A percentile compares a stretch with the other conserved stretches of the same genome.
Conservation (phyloP, 2,113 vertebrate species). For the Ptychochromis oligacanthus region DNA sequence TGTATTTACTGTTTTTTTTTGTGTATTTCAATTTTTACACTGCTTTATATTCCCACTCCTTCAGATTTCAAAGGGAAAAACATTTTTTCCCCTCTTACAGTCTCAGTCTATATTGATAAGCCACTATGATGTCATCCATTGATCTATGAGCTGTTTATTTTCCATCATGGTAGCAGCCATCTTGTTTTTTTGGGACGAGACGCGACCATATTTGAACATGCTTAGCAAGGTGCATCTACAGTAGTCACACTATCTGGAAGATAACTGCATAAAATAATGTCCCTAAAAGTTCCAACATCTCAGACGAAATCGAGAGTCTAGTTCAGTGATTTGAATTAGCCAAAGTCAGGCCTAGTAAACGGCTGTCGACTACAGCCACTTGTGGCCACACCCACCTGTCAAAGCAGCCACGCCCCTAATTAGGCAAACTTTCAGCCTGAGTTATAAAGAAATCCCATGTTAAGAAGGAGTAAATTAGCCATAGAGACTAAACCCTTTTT, state of each 20-base stretch:
- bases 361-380: not conserved
- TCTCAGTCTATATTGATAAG: not conserved
- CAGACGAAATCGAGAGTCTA: not conserved
- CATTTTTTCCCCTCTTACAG: not conserved
- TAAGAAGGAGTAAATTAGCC: not conserved
- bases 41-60: too few relatives aligned
- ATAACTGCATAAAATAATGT: not conserved
- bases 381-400: not conserved
- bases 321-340: not conserved
- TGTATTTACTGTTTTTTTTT: too few relatives aligned
- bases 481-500: not conserved
- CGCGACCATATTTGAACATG: too few relatives aligned
- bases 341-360: not conserved
- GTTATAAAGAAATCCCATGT: not conserved
- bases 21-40: too few relatives aligned
- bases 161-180: too few relatives aligned
- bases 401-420: not conserved
- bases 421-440: fast-evolving
- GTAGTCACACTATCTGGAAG: too few relatives aligned
- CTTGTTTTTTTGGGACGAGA: too few relatives aligned
- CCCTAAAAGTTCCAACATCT: not conserved
- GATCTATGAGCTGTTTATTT: not conserved
- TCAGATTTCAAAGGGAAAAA: too few relatives aligned
- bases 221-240: too few relatives aligned
- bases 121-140: not conserved